These are phyloP conservation scores for Xenotilapia caudafasciata DNA, from an alignment of 2,113 vertebrate species.

Conservation along the genomic window DNA sequence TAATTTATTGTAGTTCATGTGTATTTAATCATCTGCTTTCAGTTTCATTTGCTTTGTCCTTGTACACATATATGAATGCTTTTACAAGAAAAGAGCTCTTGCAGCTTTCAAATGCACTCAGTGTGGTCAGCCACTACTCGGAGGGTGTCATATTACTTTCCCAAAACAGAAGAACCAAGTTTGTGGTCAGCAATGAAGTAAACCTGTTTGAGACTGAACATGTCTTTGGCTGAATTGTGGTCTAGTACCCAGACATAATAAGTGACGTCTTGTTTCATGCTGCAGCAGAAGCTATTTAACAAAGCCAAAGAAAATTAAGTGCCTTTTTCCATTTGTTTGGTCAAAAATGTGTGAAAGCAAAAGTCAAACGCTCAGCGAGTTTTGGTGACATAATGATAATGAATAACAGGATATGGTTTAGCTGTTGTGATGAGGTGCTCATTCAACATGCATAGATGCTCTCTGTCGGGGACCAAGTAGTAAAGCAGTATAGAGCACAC, in stretches of 20 bases:
- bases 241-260: neutral
- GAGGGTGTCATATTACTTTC: neutral
- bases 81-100: neutral
- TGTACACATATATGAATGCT: neutral
- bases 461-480: neutral
- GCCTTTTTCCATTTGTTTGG: neutral
- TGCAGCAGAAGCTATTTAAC: neutral
- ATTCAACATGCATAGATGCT: neutral
- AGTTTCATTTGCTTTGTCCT: neutral
- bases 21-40: neutral
- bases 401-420: neutral
- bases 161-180: neutral
- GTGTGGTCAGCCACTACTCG: neutral
- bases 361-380: accelerated
- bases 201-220: neutral
- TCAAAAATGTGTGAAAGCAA: neutral
- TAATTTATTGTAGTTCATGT: neutral
- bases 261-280: neutral
- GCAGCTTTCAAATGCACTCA: neutral
- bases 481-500: neutral
- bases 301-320: neutral
- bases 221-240: neutral
- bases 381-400: neutral
- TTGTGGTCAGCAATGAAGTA: neutral
- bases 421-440: neutral